A percentile compares a stretch with the other conserved stretches of the same genome.
Evolutionary conservation across 2,113 vertebrate genomes (phyloP).

Genomic region (Microtus richardsoni): DNA sequence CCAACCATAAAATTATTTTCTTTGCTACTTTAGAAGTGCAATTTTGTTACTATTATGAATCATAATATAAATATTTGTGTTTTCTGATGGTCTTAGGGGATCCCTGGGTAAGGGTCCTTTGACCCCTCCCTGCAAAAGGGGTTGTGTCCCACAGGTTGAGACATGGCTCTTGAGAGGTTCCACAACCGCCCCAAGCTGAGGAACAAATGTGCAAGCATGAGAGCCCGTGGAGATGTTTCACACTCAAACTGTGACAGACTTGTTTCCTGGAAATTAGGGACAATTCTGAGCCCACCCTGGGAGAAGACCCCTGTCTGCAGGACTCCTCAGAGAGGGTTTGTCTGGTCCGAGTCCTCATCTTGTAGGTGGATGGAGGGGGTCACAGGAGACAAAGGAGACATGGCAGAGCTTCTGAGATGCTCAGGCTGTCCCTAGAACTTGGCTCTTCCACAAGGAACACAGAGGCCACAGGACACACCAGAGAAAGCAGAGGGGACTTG

Average conservation of each 20-base stretch:
- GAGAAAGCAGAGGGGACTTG: background rate
- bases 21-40: background rate
- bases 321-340: accelerated
- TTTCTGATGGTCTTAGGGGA: background rate
- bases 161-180: background rate
- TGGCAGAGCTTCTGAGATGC: background rate
- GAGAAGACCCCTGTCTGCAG: background rate
- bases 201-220: background rate
- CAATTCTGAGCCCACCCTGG: background rate
- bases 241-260: background rate
- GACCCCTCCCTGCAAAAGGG: background rate
- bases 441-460: accelerated
- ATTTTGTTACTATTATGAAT: background rate
- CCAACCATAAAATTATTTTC: background rate
- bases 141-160: background rate
- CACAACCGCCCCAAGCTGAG: background rate
- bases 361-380: background rate
- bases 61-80: background rate
- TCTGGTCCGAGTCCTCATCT: background rate
- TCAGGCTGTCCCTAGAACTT: background rate
- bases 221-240: background rate
- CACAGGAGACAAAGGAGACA: no score
- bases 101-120: background rate
- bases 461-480: background rate
- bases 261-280: background rate